Evolutionary conservation across 2,888 invertebrate species (phyloP).

Genomic region (Dryobotodes eremita): DNA sequence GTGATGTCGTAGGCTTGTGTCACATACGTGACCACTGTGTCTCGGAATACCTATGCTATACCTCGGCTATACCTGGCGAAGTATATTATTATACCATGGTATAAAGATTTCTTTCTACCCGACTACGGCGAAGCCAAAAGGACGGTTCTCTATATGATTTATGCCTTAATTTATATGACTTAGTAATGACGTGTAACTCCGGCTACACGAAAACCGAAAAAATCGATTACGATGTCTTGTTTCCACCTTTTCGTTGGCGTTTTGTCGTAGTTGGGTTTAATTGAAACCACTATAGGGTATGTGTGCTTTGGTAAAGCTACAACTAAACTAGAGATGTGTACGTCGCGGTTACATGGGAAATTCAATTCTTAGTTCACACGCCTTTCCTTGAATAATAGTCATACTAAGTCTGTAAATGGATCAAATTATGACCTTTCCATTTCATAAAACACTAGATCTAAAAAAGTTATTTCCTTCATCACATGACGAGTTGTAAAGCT

Average conservation of each 20-base stretch:
- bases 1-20: no score
- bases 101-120: neutral
- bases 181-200: neutral
- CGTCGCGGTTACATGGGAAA: neutral
- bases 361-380: neutral
- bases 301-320: neutral
- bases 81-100: no score
- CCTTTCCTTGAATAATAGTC: neutral
- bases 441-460: constrained; percentile 71
- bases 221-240: neutral
- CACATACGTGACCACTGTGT: no score
- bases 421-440: constrained; percentile 60
- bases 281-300: neutral
- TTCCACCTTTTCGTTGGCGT: neutral
- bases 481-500: constrained; percentile 78
- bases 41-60: no score
- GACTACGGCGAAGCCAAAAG: no score
- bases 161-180: neutral
- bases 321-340: neutral
- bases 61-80: no score
- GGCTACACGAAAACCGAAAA: neutral
- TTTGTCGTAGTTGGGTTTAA: neutral
- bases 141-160: neutral
- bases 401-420: constrained; percentile 10
- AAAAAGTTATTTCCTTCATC: constrained; percentile 77